phyloP scores from a whole-genome alignment of 2,113 vertebrate species.

The Dunckerocampus dactyliophorus region DNA sequence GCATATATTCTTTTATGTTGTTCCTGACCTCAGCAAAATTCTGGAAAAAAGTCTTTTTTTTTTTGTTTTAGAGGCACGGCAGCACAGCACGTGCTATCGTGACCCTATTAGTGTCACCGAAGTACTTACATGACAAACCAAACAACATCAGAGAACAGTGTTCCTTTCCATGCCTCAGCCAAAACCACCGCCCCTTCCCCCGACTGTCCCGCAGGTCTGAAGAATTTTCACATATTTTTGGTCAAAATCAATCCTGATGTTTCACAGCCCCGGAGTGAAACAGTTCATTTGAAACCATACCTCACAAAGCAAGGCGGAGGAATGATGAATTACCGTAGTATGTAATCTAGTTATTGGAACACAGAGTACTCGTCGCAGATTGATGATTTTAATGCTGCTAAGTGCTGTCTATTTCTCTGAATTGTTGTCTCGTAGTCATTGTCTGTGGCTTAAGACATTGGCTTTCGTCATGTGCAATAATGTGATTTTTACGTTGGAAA shows the following conservation, averaged over 20 bases:
- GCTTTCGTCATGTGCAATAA: not conserved
- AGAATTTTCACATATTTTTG: not conserved
- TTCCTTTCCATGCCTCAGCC: no score
- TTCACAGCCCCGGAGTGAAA: not conserved
- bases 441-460: not conserved
- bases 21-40: no score
- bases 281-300: not conserved
- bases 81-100: not conserved
- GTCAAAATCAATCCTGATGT: not conserved
- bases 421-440: not conserved
- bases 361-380: not conserved
- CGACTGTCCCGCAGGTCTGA: not conserved
- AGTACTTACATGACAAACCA: not conserved
- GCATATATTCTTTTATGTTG: no score
- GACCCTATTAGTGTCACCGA: not conserved
- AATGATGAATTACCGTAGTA: not conserved
- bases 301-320: not conserved
- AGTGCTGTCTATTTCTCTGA: no score
- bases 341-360: not conserved
- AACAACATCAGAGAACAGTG: not conserved
- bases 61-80: not conserved
- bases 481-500: not conserved
- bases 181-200: no score
- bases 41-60: no score
- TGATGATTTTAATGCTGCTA: not conserved